Percentiles rank a stretch among this genome's conserved stretches.
phyloP scores from a whole-genome alignment of 2,797 vertebrate genomes.

The Anniella stebbinsi region DNA sequence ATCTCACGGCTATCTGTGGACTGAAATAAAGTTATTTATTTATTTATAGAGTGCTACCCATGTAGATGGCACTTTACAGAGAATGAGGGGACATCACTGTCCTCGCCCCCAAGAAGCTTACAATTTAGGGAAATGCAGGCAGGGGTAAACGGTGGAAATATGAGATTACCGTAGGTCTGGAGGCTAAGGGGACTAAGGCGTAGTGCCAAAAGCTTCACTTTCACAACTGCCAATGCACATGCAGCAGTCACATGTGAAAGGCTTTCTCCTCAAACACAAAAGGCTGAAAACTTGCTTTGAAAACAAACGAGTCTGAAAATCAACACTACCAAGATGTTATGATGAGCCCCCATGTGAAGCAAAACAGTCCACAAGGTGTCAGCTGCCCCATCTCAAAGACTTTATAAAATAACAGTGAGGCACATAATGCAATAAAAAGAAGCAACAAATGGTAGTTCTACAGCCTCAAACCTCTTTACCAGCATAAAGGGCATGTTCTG shows the following conservation, averaged over 20 bases:
- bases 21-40: conserved; percentile 74
- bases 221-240: neutral
- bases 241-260: neutral
- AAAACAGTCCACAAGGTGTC: neutral
- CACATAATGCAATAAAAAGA: neutral
- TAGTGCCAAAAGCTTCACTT: neutral
- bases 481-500: neutral
- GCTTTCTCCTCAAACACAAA: conserved; percentile 15
- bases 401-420: neutral
- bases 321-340: neutral
- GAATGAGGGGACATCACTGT: neutral
- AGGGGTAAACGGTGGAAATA: neutral
- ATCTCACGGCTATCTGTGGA: conserved; percentile 92
- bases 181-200: neutral
- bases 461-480: conserved; percentile 4
- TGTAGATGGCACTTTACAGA: neutral
- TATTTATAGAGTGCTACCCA: neutral
- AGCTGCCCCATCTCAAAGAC: neutral
- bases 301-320: neutral
- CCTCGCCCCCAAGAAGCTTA: neutral
- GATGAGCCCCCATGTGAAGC: neutral
- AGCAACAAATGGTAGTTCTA: fast-evolving
- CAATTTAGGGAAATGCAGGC: neutral
- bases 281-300: neutral
- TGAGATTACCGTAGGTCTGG: neutral